These are phyloP conservation scores for Mus pahari DNA, from an alignment of 2,113 vertebrate genomes.

Conservation along the genomic window DNA sequence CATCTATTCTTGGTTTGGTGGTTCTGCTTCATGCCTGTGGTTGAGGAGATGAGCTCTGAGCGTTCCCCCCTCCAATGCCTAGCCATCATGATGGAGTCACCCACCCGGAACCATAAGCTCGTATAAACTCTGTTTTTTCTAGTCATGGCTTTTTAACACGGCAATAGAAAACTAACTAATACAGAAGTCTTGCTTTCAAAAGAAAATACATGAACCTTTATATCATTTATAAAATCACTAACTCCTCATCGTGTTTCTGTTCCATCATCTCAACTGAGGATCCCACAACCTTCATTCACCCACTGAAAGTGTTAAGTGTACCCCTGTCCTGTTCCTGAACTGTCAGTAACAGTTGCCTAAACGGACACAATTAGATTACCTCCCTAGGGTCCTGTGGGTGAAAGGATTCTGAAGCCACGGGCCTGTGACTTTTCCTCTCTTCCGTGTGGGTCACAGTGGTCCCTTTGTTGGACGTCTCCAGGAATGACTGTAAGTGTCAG, in stretches of 20 bases:
- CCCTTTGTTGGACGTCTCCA: neutral
- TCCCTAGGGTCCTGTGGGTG: neutral
- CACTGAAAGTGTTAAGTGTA: neutral
- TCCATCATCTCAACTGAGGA: neutral
- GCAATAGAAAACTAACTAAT: neutral
- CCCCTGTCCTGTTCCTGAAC: neutral
- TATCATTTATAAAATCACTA: neutral
- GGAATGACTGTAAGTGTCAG: neutral
- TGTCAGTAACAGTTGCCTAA: neutral
- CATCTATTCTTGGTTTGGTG: neutral
- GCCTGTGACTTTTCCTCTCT: neutral
- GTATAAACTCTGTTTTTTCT: neutral
- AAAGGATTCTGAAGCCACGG: neutral
- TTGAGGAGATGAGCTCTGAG: neutral
- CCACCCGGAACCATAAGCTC: neutral
- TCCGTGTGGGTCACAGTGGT: neutral
- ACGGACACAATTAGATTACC: conserved; percentile 20
- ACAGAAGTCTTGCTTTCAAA: neutral
- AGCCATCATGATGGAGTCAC: neutral
- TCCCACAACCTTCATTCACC: neutral
- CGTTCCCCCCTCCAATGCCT: neutral
- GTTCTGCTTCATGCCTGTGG: neutral
- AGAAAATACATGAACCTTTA: neutral
- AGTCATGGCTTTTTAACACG: neutral
- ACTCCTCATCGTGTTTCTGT: conserved; percentile 30